phyloP scores from a whole-genome alignment of 37 sponge, comb jelly and placozoan genomes.

The Haliclona indistincta region DNA sequence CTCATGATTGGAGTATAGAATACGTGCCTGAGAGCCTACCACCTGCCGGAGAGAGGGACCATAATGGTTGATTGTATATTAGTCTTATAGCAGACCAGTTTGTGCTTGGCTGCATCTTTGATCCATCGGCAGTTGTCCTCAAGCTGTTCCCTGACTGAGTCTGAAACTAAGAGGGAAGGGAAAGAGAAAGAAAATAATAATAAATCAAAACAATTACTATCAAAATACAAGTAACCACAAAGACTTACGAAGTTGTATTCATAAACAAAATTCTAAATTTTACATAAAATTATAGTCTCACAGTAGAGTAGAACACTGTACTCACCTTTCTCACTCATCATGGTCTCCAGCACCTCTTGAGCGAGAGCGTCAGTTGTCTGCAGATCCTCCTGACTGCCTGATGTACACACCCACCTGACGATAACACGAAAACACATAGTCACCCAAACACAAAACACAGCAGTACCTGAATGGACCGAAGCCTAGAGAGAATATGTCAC shows the following conservation, averaged over 20 bases:
- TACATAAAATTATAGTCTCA: not conserved
- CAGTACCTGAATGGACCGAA: constrained; percentile 95
- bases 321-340: constrained; percentile 11
- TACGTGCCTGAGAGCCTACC: constrained; percentile 97
- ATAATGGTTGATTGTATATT: not conserved
- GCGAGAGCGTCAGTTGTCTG: constrained; percentile 84
- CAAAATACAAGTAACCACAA: no score
- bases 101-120: constrained; percentile 82
- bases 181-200: not conserved
- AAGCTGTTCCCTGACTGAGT: constrained; percentile 71
- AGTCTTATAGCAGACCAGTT: constrained; percentile 61
- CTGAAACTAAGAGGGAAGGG: constrained; percentile 41
- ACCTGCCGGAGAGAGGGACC: constrained; percentile 40
- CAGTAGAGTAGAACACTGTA: not conserved
- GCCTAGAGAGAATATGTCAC: constrained; percentile 95
- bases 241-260: no score
- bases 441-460: not conserved
- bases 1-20: constrained; percentile 88
- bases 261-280: not conserved
- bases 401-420: constrained; percentile 94
- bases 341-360: constrained; percentile 51
- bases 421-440: not conserved
- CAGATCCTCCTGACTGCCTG: constrained; percentile 73
- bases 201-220: not conserved
- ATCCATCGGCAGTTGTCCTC: constrained; percentile 92